Percentiles rank a stretch among this genome's conserved stretches.
These are phyloP conservation scores for Microcebus tavaratra DNA, from an alignment of 2,113 vertebrate species.

Conservation along the genomic window DNA sequence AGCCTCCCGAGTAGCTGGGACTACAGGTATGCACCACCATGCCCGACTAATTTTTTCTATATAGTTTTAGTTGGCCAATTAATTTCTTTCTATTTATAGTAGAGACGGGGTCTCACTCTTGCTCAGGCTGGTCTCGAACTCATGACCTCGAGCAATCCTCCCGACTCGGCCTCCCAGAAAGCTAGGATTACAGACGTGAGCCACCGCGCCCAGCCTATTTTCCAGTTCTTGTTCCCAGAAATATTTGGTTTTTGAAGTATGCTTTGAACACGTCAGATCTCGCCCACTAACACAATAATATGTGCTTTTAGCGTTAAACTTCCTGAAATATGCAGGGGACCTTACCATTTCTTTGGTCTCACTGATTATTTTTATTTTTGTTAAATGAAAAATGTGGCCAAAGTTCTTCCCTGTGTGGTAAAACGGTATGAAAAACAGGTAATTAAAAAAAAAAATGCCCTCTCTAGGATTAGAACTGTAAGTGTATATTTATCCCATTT, in stretches of 20 bases:
- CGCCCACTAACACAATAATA: not conserved
- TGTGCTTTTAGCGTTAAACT: not conserved
- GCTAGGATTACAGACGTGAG: too few species aligned
- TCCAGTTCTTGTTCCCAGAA: not conserved
- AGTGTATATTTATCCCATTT: not conserved
- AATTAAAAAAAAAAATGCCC: not conserved
- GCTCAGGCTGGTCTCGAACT: too few species aligned
- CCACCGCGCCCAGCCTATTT: too few species aligned
- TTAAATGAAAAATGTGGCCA: not conserved
- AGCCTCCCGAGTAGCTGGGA: too few species aligned
- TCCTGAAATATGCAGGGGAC: not conserved
- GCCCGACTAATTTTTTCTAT: too few species aligned
- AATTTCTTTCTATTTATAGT: too few species aligned
- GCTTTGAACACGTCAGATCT: not conserved
- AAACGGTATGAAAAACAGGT: not conserved
- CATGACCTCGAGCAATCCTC: too few species aligned
- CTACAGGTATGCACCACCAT: too few species aligned
- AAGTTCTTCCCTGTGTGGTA: not conserved
- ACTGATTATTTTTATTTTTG: not conserved
- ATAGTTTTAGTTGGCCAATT: too few species aligned
- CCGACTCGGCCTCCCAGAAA: too few species aligned
- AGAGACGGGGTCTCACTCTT: too few species aligned
- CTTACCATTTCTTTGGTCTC: not conserved
- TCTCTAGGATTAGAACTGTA: not conserved
- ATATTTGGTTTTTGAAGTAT: not conserved